Conservation (phyloP, 2,888 invertebrate species). For the Idaea dimidiata region DNA sequence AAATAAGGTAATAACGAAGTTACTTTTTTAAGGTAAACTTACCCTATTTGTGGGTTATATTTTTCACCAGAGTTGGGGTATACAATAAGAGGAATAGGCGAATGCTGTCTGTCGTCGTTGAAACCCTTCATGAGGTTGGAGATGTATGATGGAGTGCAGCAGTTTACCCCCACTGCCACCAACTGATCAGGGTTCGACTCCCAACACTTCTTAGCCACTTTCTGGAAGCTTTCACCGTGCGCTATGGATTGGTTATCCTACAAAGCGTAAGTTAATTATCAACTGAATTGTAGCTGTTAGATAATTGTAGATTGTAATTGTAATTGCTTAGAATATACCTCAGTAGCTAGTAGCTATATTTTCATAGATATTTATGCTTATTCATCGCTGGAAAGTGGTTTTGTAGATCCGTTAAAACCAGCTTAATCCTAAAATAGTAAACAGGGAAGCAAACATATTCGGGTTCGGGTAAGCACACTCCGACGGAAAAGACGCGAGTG, state of each 20-base stretch:
- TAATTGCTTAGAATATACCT: no score
- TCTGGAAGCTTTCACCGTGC: slow-evolving; percentile 90
- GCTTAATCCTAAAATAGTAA: no score
- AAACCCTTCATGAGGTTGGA: slow-evolving; percentile 66
- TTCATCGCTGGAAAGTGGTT: no score
- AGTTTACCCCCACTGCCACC: slow-evolving; percentile 94
- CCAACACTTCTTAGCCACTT: slow-evolving; percentile 86
- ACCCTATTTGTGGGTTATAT: slow-evolving; percentile 86
- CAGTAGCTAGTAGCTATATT: not conserved
- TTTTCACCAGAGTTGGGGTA: slow-evolving; percentile 96
- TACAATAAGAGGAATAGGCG: slow-evolving; percentile 87
- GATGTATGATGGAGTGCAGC: slow-evolving; percentile 82
- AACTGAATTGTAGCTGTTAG: not conserved
- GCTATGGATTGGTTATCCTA: slow-evolving; percentile 83
- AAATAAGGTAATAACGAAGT: slow-evolving; percentile 17
- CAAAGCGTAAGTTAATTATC: slow-evolving; percentile 8
- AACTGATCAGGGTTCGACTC: slow-evolving; percentile 85
- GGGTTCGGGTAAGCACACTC: no score
- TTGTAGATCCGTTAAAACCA: no score
- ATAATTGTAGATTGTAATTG: not conserved
- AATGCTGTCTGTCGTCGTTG: slow-evolving; percentile 72
- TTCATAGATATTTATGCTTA: not conserved
- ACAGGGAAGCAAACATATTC: no score
- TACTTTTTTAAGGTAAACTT: slow-evolving; percentile 42
- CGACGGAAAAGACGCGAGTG: no score